phyloP scores from a whole-genome alignment of 2,797 vertebrate genomes.

The Eleutherodactylus coqui region DNA sequence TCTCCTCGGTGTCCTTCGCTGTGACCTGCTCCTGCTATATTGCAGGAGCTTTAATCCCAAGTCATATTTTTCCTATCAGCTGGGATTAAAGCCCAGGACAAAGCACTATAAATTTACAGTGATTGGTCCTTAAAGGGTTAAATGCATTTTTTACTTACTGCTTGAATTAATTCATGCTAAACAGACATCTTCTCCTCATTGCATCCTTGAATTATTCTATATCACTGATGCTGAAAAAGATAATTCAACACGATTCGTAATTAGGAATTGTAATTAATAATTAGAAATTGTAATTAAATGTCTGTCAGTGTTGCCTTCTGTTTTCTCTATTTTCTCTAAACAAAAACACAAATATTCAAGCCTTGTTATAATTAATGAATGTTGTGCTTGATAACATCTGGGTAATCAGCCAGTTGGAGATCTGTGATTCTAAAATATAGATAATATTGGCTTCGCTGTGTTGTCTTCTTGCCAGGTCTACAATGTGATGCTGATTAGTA shows the following conservation, averaged over 20 bases:
- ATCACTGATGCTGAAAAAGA: conserved; percentile 27
- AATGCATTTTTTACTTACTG: not conserved
- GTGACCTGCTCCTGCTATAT: no score
- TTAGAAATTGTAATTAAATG: conserved; percentile 57
- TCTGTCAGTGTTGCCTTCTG: conserved; percentile 3
- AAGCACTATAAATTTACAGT: no score
- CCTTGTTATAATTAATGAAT: conserved; percentile 56
- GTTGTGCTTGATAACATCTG: conserved; percentile 48
- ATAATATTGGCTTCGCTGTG: conserved; percentile 15
- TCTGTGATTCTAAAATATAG: conserved; percentile 9
- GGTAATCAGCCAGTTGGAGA: conserved; percentile 19
- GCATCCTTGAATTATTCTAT: conserved; percentile 52
- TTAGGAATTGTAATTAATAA: no score
- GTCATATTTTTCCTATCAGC: no score
- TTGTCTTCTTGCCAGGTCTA: conserved; percentile 20
- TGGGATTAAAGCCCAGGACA: no score
- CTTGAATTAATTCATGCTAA: not conserved
- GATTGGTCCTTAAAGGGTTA: no score
- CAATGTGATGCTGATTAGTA: conserved; percentile 45
- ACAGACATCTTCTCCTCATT: no score
- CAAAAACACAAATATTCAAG: conserved; percentile 16
- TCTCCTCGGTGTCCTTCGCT: no score
- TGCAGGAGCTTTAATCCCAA: no score
- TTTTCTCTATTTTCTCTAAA: conserved; percentile 53
- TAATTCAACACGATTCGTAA: conserved; percentile 37